Conservation (phyloP, 2,888 invertebrate genomes). For the Dicycla oo region DNA sequence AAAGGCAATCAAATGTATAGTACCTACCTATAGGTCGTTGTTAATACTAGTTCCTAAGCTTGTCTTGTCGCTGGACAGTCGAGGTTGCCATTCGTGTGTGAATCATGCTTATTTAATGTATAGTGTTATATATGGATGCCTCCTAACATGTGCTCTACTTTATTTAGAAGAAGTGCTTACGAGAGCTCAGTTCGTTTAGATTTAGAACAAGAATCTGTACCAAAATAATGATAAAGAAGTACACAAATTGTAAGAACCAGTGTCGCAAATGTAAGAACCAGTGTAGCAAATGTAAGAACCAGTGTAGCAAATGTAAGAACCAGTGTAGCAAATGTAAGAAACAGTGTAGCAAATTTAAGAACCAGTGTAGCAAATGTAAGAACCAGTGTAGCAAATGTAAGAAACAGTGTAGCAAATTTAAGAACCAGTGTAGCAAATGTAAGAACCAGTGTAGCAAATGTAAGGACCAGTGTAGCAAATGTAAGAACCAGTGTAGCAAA, state of each 20-base stretch:
- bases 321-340: conserved; percentile 23
- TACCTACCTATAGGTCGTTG: no score
- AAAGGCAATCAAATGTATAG: not conserved
- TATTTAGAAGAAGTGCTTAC: not conserved
- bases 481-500: conserved; percentile 21
- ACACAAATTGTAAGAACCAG: conserved; percentile 22
- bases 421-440: conserved; percentile 20
- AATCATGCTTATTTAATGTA: not conserved
- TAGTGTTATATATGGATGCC: no score
- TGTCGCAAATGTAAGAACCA: no score
- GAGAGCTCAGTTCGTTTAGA: not conserved
- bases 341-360: no score
- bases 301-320: conserved; percentile 21
- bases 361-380: conserved; percentile 20
- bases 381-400: conserved; percentile 20
- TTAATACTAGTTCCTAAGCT: not conserved
- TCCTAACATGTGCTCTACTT: not conserved
- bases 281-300: conserved; percentile 21
- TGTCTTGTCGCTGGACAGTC: not conserved
- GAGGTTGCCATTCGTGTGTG: not conserved
- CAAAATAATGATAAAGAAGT: conserved; percentile 1
- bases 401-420: no score
- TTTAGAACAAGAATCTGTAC: conserved; percentile 4
- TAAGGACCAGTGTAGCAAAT: conserved; percentile 19
- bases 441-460: conserved; percentile 20